Conservation (phyloP, 2,797 vertebrate species). For the Pelodytes ibericus region DNA sequence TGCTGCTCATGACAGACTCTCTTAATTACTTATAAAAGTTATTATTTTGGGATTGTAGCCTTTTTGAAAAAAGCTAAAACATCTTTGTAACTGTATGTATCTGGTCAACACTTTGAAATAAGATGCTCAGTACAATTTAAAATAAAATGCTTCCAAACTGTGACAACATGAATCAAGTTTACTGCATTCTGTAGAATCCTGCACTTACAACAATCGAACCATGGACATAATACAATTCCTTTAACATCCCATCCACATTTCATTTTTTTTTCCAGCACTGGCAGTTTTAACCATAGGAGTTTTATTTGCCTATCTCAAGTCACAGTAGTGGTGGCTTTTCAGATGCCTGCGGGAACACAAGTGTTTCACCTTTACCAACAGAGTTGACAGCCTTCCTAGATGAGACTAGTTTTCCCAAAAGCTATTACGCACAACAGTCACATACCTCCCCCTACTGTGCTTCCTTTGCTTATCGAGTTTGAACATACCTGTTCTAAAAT, state of each 20-base stretch:
- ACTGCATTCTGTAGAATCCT: constrained; percentile 9
- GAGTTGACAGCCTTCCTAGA: constrained; percentile 48
- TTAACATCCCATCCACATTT: constrained; percentile 42
- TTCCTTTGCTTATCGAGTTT: constrained; percentile 34
- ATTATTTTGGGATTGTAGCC: too few species aligned
- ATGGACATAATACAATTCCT: constrained; percentile 42
- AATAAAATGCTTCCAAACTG: constrained; percentile 29
- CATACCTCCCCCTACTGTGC: constrained; percentile 23
- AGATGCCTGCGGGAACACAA: constrained; percentile 50
- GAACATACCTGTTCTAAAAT: constrained; percentile 32
- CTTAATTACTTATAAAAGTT: too few species aligned
- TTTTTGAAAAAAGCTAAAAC: too few species aligned
- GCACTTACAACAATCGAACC: constrained; percentile 16
- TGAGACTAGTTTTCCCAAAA: constrained; percentile 49
- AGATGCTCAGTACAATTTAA: too few species aligned
- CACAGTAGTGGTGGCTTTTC: constrained; percentile 50
- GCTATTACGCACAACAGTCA: constrained; percentile 48
- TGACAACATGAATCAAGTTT: constrained; percentile 36
- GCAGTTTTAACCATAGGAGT: constrained; percentile 49
- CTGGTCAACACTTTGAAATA: too few species aligned
- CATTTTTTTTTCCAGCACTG: constrained; percentile 28
- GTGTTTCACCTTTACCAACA: constrained; percentile 36
- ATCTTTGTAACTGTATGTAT: too few species aligned
- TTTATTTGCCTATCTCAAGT: constrained; percentile 47
- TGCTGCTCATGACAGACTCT: too few species aligned